Conservation (phyloP, 2,797 vertebrate genomes). For the Anableps anableps region DNA sequence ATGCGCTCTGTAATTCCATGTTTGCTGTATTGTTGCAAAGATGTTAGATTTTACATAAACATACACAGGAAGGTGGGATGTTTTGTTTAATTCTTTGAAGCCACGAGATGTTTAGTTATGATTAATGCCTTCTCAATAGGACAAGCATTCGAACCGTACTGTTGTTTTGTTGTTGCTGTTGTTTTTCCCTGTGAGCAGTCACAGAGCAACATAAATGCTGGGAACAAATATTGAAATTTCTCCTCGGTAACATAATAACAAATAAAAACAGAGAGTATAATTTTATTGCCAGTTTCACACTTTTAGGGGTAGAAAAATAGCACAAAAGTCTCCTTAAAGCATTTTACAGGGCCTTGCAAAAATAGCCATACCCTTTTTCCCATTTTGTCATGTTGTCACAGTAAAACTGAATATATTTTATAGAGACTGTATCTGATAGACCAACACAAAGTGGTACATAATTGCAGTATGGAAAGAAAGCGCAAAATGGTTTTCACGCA, state of each 20-base stretch:
- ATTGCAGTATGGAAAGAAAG: background rate
- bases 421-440: background rate
- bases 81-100: constrained; percentile 72
- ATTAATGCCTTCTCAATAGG: constrained; percentile 70
- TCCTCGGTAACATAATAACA: constrained; percentile 21
- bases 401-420: background rate
- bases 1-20: constrained; percentile 66
- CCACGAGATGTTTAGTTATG: constrained; percentile 67
- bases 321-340: background rate
- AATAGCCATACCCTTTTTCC: background rate
- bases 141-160: constrained; percentile 46
- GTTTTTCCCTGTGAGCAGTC: constrained; percentile 36
- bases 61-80: constrained; percentile 59
- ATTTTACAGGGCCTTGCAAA: background rate
- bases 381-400: background rate
- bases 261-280: background rate
- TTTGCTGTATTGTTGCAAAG: constrained; percentile 54
- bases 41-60: constrained; percentile 63
- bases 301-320: background rate
- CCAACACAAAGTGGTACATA: background rate
- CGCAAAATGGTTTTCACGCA: background rate
- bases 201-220: constrained; percentile 37
- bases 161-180: constrained; percentile 48
- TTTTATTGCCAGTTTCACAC: background rate
- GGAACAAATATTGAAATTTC: constrained; percentile 34